Evolutionary conservation across 2,888 invertebrate species (phyloP), one percentile per base, ranked within the genome.

Genomic region (Limenitis camilla): DNA sequence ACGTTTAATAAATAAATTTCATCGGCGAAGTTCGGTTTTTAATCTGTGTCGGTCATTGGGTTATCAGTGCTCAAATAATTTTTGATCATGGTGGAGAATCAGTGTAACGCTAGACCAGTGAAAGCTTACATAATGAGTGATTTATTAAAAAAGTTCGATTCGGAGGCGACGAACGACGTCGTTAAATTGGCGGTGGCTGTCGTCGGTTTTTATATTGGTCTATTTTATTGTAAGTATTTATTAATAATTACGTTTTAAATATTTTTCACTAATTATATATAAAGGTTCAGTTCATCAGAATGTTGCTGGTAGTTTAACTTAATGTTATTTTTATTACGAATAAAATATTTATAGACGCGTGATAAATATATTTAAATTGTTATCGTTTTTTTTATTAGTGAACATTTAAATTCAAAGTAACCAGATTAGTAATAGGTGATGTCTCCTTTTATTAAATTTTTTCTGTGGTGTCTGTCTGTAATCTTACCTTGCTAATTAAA

Each of bases 41-140:
- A 50, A 60, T 61, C 65, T 48, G 55, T 57, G 44, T 52, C 69
- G 73, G 79, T 75, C 78, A 66, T 33, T 54, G 69, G 81, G 82
- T 83, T 85, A 84, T 83, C 82, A 60, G 72, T 81, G 79, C 63
- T 64, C 62, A 62, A 59, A 61, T 45, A 61, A 31, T 32, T 40
- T 48, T 49, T 44, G 61, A 63, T 57, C 49, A 85, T 87, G 85
- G 83, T 78, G 58, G 78, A 86, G 66, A 76, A 64, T 65, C 78
- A 83, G 80, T 87, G 85, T 58, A 76, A 67, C 58, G 77, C 78
- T 55, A 65, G 81, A 71, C 78, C 62, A 62, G 79, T 59, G 62
- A 85, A 80, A 71, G 76, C 79, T 58, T 82, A 77, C 81, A 84
- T 85, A 70, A 86, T 86, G 86, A 86, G 86, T 78, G 84, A 85